Percentiles rank a stretch among this genome's conserved stretches.
phyloP scores from a whole-genome alignment of 2,797 vertebrate species.

The Molossus alvarezi region DNA sequence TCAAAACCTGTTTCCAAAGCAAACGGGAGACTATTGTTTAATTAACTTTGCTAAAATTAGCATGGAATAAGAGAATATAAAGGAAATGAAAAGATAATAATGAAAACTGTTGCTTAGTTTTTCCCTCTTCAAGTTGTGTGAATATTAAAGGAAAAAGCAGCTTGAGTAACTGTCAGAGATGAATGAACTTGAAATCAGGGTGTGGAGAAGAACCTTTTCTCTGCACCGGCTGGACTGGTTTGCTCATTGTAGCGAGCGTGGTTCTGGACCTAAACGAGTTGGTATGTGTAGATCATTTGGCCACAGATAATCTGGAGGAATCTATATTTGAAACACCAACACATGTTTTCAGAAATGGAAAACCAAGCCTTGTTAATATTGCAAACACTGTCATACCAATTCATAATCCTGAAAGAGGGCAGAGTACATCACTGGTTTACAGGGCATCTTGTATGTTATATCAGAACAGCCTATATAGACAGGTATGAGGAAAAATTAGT shows the following conservation, averaged over 20 bases:
- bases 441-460: background rate
- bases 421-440: background rate
- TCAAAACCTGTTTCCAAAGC: conserved; percentile 67
- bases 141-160: conserved; percentile 40
- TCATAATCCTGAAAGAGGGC: conserved; percentile 46
- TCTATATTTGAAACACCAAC: background rate
- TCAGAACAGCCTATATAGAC: background rate
- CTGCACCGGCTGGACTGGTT: background rate
- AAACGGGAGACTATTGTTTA: conserved; percentile 33
- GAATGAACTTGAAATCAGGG: background rate
- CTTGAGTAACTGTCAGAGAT: background rate
- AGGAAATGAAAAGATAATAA: conserved; percentile 44
- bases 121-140: background rate
- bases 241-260: background rate
- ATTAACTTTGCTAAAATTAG: conserved; percentile 48
- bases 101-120: conserved; percentile 33
- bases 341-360: conserved; percentile 54
- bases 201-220: background rate
- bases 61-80: conserved; percentile 4
- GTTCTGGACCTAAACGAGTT: background rate
- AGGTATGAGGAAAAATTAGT: conserved; percentile 39
- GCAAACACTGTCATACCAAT: background rate
- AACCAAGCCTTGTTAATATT: conserved; percentile 59
- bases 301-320: conserved; percentile 16
- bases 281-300: conserved; percentile 6